These are phyloP conservation scores for Procambarus virginalis DNA, from an alignment of 1,140 invertebrate species.

Conservation along the genomic window DNA sequence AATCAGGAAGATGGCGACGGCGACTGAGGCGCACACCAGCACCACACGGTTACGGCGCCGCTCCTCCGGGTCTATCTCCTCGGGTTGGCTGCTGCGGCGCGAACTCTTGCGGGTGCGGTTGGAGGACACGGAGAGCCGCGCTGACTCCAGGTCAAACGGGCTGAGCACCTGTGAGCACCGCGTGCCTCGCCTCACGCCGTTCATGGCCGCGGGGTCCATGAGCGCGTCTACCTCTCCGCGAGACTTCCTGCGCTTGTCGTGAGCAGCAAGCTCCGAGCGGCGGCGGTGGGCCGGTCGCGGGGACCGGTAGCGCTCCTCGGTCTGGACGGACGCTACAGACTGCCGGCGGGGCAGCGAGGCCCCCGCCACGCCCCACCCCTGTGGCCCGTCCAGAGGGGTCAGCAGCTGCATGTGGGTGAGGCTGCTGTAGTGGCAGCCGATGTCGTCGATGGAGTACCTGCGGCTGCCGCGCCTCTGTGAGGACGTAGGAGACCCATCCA, in stretches of 20 bases:
- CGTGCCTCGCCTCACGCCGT: slow-evolving; percentile 36
- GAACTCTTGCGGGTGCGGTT: slow-evolving; percentile 8
- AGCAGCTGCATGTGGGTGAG: slow-evolving; percentile 26
- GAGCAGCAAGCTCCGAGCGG: slow-evolving; percentile 20
- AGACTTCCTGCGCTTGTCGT: slow-evolving; percentile 18
- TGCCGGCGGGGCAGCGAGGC: slow-evolving; percentile 20
- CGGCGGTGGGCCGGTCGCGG: slow-evolving; percentile 1
- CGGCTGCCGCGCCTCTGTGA: neutral
- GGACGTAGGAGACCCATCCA: neutral
- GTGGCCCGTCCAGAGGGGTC: slow-evolving; percentile 12
- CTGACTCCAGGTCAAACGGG: slow-evolving; percentile 29
- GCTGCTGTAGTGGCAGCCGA: slow-evolving; percentile 37
- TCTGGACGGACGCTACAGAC: slow-evolving; percentile 33
- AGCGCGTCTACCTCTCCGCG: neutral
- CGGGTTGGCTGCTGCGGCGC: slow-evolving; percentile 18
- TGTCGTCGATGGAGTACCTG: slow-evolving; percentile 43
- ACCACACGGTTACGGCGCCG: slow-evolving; percentile 33
- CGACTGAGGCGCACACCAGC: slow-evolving; percentile 63
- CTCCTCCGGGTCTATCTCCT: slow-evolving; percentile 31
- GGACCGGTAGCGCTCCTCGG: slow-evolving; percentile 32
- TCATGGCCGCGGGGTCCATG: slow-evolving; percentile 31
- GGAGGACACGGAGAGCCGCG: slow-evolving; percentile 31
- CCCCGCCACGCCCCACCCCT: neutral
- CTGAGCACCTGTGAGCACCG: slow-evolving; percentile 26
- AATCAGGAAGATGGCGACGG: slow-evolving; percentile 70